Percentiles rank a stretch among this genome's conserved stretches.
These are phyloP conservation scores for Phenganax marumi DNA, from an alignment of 92 coral and sea anemone genomes.

Conservation along the genomic window DNA sequence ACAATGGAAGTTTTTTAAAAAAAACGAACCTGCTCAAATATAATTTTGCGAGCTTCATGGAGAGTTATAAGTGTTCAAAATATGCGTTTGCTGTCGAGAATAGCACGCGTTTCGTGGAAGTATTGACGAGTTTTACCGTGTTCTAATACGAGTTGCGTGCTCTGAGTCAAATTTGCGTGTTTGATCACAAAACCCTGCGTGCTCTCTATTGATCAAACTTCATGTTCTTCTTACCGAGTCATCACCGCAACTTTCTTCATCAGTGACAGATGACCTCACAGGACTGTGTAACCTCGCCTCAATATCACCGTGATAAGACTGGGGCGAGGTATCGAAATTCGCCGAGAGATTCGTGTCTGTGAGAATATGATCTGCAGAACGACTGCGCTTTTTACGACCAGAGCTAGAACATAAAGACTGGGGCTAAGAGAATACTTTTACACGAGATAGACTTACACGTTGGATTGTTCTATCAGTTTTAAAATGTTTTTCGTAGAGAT, in stretches of 20 bases:
- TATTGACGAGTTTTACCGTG: too few relatives aligned
- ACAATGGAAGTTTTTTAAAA: neutral
- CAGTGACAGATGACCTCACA: conserved; percentile 67
- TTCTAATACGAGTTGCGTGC: too few relatives aligned
- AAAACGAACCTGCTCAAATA: neutral
- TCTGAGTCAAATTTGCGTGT: too few relatives aligned
- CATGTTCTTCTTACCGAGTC: conserved; percentile 67
- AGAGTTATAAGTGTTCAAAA: too few relatives aligned
- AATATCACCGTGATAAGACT: neutral
- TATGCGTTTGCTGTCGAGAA: too few relatives aligned
- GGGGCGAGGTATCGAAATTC: conserved; percentile 22
- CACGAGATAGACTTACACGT: neutral
- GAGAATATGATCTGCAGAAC: conserved; percentile 16
- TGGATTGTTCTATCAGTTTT: neutral
- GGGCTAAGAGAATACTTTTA: neutral
- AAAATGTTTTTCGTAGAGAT: too few relatives aligned
- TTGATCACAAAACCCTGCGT: too few relatives aligned
- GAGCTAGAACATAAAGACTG: neutral
- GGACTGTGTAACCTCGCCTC: conserved; percentile 57
- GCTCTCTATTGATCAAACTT: neutral
- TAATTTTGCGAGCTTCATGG: too few relatives aligned
- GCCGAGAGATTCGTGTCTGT: conserved; percentile 1
- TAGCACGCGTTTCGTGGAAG: neutral
- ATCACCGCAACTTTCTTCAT: conserved; percentile 74
- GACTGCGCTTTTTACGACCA: conserved; percentile 28